Evolutionary conservation across 2,888 invertebrate genomes (phyloP).

Genomic region (Xanthia icteritia): DNA sequence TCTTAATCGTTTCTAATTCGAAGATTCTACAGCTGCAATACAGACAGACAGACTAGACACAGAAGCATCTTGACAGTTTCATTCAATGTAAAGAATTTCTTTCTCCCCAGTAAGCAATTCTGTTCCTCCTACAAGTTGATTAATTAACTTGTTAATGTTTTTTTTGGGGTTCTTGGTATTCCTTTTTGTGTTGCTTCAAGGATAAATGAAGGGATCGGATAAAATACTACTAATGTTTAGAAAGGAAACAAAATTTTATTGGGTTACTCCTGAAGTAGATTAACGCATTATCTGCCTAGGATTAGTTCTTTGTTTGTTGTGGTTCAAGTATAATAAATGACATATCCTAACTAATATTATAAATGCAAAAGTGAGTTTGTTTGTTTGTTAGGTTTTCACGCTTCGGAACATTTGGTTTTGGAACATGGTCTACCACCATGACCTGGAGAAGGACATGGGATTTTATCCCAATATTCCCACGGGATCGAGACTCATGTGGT

Average conservation of each 20-base stretch:
- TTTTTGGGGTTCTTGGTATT: conserved; percentile 53
- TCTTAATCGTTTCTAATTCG: not conserved
- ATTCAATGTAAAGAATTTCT: conserved; percentile 53
- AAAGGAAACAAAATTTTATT: conserved; percentile 20
- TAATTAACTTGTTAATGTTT: conserved; percentile 74
- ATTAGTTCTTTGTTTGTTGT: not conserved
- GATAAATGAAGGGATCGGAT: conserved; percentile 58
- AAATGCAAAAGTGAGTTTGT: too few relatives aligned
- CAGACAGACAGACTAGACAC: not conserved
- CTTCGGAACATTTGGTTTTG: too few relatives aligned
- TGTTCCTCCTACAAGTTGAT: conserved; percentile 68
- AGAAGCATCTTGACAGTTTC: conserved; percentile 23
- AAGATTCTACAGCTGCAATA: not conserved
- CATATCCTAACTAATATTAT: too few relatives aligned
- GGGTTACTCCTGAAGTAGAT: conserved; percentile 11
- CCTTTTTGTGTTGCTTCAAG: conserved; percentile 53
- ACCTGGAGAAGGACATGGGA: too few relatives aligned
- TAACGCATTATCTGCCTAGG: not conserved
- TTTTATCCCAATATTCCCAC: too few relatives aligned
- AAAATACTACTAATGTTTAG: conserved; percentile 33
- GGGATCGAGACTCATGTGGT: too few relatives aligned
- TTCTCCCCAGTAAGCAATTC: conserved; percentile 64
- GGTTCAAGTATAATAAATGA: too few relatives aligned
- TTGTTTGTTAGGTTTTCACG: too few relatives aligned
- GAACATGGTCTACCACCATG: too few relatives aligned